phyloP scores from a whole-genome alignment of 2,113 vertebrate genomes.

The Platycercus adscitus region DNA sequence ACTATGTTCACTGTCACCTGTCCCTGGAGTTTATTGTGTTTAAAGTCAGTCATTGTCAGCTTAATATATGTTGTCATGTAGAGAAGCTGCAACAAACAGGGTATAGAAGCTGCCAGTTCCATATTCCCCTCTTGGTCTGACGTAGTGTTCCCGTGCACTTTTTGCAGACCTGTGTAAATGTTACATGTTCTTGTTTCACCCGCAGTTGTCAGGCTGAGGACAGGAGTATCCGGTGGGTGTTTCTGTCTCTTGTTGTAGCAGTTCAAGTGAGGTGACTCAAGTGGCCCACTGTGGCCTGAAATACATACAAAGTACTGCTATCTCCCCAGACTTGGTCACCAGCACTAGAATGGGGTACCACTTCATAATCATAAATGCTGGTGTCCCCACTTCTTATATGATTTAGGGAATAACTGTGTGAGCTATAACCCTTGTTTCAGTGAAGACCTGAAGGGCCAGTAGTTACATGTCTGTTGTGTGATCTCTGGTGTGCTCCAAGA shows the following conservation, averaged over 20 bases:
- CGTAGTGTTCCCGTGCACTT: background rate
- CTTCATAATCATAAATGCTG: background rate
- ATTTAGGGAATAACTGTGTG: background rate
- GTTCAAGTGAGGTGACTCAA: background rate
- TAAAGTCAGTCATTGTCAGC: background rate
- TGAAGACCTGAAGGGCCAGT: background rate
- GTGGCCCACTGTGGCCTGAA: background rate
- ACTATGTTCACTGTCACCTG: background rate
- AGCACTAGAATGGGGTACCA: background rate
- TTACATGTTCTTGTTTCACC: background rate
- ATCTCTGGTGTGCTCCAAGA: background rate
- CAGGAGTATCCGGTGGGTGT: background rate
- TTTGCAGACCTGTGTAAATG: background rate
- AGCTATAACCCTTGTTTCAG: background rate
- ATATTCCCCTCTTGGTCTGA: background rate
- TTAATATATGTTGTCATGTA: background rate
- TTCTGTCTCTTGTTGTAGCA: background rate
- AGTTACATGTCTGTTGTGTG: background rate
- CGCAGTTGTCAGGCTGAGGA: background rate
- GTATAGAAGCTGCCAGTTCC: background rate
- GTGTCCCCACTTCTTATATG: background rate
- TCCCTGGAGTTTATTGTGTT: background rate
- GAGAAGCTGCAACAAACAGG: background rate
- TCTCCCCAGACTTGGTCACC: background rate
- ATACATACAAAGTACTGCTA: background rate